Percentiles rank a stretch among this genome's conserved stretches.
These are phyloP conservation scores for Pardalotus punctatus DNA, from an alignment of 2,113 vertebrate genomes.

Conservation along the genomic window DNA sequence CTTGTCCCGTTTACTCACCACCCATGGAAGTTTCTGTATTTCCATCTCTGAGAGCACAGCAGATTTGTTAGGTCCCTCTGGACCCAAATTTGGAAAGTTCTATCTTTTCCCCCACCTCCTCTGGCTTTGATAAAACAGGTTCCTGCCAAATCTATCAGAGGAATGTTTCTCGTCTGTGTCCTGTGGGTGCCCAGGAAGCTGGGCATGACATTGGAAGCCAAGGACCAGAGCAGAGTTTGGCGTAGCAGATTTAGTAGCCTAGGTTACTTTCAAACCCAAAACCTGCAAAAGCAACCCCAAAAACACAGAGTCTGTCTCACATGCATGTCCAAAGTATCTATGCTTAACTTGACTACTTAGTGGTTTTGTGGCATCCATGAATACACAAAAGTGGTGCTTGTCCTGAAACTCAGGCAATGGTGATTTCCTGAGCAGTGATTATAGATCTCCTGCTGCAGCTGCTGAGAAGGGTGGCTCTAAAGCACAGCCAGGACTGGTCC, in stretches of 20 bases:
- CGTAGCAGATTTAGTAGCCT: not conserved
- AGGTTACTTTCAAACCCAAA: not conserved
- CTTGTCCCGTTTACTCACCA: slow-evolving; percentile 12
- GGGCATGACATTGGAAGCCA: not conserved
- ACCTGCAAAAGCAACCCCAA: not conserved
- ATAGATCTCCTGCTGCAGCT: not conserved
- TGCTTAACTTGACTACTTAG: not conserved
- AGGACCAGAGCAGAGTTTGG: not conserved
- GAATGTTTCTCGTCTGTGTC: not conserved
- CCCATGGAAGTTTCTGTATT: not conserved
- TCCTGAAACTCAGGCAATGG: not conserved
- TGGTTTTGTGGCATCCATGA: not conserved
- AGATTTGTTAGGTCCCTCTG: not conserved
- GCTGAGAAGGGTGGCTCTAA: not conserved
- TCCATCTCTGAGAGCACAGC: not conserved
- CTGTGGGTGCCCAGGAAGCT: not conserved
- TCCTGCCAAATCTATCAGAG: not conserved
- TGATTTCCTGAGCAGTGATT: not conserved
- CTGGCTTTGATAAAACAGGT: not conserved
- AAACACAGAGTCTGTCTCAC: not conserved
- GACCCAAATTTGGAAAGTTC: not conserved
- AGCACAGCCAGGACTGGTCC: not conserved
- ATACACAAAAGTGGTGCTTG: not conserved
- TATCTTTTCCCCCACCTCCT: not conserved
- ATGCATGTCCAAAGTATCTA: not conserved